Evolutionary conservation across 2,113 vertebrate genomes (phyloP).

Genomic region (Tor tambroides): DNA sequence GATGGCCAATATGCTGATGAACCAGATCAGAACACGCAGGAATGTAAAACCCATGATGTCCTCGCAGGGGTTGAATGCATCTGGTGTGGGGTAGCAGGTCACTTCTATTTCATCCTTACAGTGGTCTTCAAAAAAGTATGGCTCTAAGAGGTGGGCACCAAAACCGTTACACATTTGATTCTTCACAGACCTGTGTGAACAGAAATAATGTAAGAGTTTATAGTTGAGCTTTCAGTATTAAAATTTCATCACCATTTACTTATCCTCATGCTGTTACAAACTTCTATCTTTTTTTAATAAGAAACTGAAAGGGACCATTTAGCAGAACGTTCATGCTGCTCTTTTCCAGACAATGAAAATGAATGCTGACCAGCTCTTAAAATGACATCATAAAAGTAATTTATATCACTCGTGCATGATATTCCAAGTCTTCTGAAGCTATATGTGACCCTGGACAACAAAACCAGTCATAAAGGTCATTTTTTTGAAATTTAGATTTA

Average conservation of each 20-base stretch:
- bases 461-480: too few relatives aligned
- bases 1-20: conserved; percentile 88
- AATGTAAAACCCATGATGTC: conserved; percentile 88
- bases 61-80: conserved; percentile 95
- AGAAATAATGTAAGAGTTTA: too few relatives aligned
- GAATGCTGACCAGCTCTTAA: background rate
- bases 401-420: background rate
- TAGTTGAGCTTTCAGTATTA: background rate
- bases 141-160: conserved; percentile 59
- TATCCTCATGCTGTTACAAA: background rate
- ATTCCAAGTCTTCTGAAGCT: background rate
- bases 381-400: background rate
- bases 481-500: too few relatives aligned
- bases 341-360: background rate
- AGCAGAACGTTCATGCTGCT: background rate
- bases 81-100: conserved; percentile 83
- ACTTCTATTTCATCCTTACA: conserved; percentile 80
- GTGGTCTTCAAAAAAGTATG: conserved; percentile 72
- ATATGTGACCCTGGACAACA: too few relatives aligned
- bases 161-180: conserved; percentile 78
- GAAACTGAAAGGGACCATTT: background rate
- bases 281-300: background rate
- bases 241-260: background rate
- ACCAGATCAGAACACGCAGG: conserved; percentile 91
- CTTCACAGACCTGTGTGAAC: conserved; percentile 73